These are phyloP conservation scores for Otis tarda DNA, from an alignment of 2,113 vertebrate species.

Conservation along the genomic window DNA sequence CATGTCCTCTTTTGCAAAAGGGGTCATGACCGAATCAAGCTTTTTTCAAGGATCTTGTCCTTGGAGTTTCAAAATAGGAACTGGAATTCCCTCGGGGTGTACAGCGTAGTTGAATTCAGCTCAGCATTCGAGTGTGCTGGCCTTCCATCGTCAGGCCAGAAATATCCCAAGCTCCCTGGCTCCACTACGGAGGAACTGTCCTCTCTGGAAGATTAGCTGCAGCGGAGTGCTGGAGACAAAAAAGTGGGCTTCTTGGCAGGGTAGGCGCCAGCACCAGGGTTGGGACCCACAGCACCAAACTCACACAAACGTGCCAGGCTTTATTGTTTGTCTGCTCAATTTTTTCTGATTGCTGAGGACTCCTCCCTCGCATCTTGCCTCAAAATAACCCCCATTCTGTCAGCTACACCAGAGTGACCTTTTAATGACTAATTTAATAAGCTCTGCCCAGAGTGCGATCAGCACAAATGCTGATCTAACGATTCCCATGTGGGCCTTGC, in stretches of 20 bases:
- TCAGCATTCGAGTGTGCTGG: background rate
- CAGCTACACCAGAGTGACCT: background rate
- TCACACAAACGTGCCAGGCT: background rate
- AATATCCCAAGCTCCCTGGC: background rate
- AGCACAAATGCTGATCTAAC: background rate
- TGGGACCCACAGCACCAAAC: background rate
- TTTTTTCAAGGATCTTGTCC: background rate
- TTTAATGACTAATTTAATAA: background rate
- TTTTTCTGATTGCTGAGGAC: background rate
- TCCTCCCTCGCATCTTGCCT: background rate
- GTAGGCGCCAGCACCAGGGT: too few species aligned
- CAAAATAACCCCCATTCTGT: background rate
- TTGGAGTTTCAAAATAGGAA: background rate
- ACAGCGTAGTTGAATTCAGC: background rate
- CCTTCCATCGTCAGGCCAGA: background rate
- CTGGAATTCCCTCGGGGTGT: background rate
- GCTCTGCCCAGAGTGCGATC: background rate
- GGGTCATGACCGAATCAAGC: background rate
- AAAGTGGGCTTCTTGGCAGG: background rate
- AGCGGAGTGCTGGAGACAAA: background rate
- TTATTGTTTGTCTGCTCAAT: background rate
- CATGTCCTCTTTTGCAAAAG: background rate
- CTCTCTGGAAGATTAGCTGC: background rate
- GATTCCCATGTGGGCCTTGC: background rate
- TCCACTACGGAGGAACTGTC: fast-evolving